Evolutionary conservation across 1,140 invertebrate genomes (phyloP).

Genomic region (Octopus bimaculoides): DNA sequence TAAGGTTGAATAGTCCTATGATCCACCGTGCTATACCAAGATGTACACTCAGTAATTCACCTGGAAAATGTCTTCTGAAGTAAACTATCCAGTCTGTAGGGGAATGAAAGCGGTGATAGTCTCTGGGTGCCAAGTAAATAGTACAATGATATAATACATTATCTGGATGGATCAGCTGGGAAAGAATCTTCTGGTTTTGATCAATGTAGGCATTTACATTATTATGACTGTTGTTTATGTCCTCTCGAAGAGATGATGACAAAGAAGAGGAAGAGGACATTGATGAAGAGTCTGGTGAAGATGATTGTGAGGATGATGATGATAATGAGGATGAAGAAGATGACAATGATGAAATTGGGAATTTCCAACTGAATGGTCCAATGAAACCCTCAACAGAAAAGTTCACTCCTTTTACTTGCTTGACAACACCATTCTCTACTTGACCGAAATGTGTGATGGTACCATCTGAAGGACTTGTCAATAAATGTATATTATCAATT

Average conservation of each 20-base stretch:
- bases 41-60: constrained; percentile 88
- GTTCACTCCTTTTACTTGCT: constrained; percentile 89
- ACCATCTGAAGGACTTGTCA: constrained; percentile 92
- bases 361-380: constrained; percentile 60
- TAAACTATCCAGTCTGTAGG: constrained; percentile 82
- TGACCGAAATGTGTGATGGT: constrained; percentile 86
- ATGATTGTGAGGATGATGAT: constrained; percentile 51
- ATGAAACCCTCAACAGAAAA: constrained; percentile 88
- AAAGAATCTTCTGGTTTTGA: too few relatives aligned
- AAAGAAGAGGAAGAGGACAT: too few relatives aligned
- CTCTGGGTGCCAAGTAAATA: constrained; percentile 95
- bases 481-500: constrained; percentile 66
- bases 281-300: constrained; percentile 66
- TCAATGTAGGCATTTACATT: too few relatives aligned
- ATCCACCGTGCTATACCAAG: constrained; percentile 81
- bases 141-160: constrained; percentile 87
- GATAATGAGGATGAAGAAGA: too few relatives aligned
- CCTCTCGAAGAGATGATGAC: too few relatives aligned
- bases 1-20: constrained; percentile 85
- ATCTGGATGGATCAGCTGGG: too few relatives aligned
- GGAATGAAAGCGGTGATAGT: constrained; percentile 97
- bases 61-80: constrained; percentile 83
- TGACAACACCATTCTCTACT: constrained; percentile 78
- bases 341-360: not conserved
- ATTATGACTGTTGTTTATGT: too few relatives aligned